These are phyloP conservation scores for Allolobophora icterica DNA, from an alignment of 2,888 invertebrate species.

Conservation along the genomic window DNA sequence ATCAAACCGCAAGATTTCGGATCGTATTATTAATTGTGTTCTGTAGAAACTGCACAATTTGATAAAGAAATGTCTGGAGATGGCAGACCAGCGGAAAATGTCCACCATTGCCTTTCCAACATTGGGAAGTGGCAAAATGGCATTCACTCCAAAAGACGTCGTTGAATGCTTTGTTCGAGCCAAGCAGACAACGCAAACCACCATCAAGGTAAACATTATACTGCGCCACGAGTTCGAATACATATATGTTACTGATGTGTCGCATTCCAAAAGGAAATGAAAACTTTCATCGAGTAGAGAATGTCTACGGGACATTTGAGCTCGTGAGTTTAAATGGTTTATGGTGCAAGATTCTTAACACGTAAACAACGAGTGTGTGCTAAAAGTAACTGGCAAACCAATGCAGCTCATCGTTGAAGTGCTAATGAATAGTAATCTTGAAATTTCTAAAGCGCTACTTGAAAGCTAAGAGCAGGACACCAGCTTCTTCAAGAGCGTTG, in stretches of 20 bases:
- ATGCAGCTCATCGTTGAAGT: no score
- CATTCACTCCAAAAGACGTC: slow-evolving; percentile 23
- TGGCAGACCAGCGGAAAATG: neutral
- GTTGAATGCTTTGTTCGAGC: slow-evolving; percentile 31
- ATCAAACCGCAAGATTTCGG: neutral
- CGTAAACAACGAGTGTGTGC: no score
- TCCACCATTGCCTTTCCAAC: slow-evolving; percentile 37
- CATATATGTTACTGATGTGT: no score
- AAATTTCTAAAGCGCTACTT: no score
- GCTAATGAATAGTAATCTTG: neutral
- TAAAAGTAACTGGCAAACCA: no score
- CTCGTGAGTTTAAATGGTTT: neutral
- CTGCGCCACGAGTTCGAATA: no score
- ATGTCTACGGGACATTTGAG: neutral
- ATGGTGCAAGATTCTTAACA: neutral
- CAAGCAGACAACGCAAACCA: neutral
- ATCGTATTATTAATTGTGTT: neutral
- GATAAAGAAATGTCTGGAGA: slow-evolving; percentile 36
- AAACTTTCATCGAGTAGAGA: no score
- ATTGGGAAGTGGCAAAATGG: slow-evolving; percentile 34
- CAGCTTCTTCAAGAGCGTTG: no score
- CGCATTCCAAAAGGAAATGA: no score
- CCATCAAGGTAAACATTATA: neutral
- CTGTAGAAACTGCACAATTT: neutral
- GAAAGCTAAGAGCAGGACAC: no score